Percentiles rank a stretch among this genome's conserved stretches.
Conservation (phyloP, 2,113 vertebrate species). For the Ploceus nigricollis region DNA sequence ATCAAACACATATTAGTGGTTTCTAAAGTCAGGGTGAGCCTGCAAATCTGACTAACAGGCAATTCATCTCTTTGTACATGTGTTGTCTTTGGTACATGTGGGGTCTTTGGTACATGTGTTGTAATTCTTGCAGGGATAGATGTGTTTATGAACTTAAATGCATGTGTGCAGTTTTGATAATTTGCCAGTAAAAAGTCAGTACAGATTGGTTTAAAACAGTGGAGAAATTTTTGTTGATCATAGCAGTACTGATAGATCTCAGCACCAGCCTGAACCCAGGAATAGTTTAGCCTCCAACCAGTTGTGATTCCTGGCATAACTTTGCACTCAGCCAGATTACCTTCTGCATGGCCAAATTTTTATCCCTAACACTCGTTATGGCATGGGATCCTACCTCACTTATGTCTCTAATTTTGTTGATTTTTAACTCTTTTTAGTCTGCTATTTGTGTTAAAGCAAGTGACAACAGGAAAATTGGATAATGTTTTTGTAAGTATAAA, state of each 20-base stretch:
- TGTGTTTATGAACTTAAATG: not conserved
- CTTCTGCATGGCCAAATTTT: not conserved
- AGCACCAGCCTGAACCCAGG: not conserved
- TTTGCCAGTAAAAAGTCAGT: not conserved
- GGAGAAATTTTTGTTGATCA: not conserved
- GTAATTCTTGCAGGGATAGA: not conserved
- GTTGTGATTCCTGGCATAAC: not conserved
- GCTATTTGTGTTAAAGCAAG: not conserved
- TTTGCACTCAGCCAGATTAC: not conserved
- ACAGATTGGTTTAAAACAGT: not conserved
- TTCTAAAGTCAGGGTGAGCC: not conserved
- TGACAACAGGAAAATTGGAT: not conserved
- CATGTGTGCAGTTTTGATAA: not conserved
- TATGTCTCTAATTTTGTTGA: not conserved
- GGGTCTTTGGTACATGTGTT: not conserved
- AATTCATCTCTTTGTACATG: too few species aligned
- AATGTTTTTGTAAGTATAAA: not conserved
- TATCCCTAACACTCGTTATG: not conserved
- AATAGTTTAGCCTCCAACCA: not conserved
- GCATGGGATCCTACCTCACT: not conserved
- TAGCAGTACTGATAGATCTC: not conserved
- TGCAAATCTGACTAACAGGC: not conserved
- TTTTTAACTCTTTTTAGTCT: not conserved
- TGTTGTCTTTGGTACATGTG: not conserved
- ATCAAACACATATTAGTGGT: rapidly evolving